Percentiles rank a stretch among this genome's conserved stretches.
phyloP scores from a whole-genome alignment of 2,888 invertebrate genomes.

The Pristionchus japonicus region DNA sequence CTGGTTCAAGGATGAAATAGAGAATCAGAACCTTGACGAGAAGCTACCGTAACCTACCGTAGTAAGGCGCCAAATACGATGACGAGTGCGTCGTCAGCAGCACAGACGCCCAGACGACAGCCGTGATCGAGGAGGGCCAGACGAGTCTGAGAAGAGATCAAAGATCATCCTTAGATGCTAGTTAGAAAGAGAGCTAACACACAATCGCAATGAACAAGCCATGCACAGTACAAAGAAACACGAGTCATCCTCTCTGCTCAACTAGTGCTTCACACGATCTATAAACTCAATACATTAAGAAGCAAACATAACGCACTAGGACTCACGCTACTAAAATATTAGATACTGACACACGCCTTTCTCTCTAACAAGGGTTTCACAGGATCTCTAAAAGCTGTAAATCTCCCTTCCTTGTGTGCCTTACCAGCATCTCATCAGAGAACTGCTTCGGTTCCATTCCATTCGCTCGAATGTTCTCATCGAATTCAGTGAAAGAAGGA shows the following conservation, averaged over 20 bases:
- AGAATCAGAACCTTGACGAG: no score
- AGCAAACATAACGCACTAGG: no score
- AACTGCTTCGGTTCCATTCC: background rate
- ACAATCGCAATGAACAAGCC: no score
- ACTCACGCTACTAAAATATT: background rate
- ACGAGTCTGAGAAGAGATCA: background rate
- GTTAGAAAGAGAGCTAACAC: background rate
- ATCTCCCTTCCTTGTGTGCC: no score
- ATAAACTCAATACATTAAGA: no score
- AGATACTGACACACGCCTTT: background rate
- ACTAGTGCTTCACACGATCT: no score
- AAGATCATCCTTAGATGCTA: background rate
- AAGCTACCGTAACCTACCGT: background rate
- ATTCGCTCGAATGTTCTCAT: background rate
- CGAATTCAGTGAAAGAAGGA: constrained; percentile 38
- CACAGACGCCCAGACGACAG: background rate
- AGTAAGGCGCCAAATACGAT: constrained; percentile 6
- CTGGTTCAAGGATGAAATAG: no score
- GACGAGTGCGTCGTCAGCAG: background rate
- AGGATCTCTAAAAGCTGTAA: no score
- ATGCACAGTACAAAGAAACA: no score
- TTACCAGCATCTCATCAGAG: constrained; percentile 31
- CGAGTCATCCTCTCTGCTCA: no score
- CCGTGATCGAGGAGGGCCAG: background rate
- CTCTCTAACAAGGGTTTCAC: no score